Evolutionary conservation across 1,140 invertebrate species (phyloP), one percentile per base, ranked within the genome.

Genomic region (Mesaphorura yosii): DNA sequence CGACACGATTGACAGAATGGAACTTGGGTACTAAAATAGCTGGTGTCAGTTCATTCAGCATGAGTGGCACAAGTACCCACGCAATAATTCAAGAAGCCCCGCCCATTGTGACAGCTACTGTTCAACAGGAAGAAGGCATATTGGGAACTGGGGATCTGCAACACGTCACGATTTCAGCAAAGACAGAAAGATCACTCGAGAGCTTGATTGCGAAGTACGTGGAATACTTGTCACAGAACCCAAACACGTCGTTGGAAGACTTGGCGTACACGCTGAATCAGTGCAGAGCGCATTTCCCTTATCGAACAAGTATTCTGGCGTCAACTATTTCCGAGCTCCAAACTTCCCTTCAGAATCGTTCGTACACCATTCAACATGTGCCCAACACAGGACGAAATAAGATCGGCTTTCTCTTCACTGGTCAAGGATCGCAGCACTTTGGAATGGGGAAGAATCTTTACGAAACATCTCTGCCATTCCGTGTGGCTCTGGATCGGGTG

Each of bases 371-470:
- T 34, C 10, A 10, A 10, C 10, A 34, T 34, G 31, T n/a, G n/a
- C 10, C 10, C 10, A n/a, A 10, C 10, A n/a, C 10, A n/a, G n/a
- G n/a, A 34, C 31, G 20, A 27, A 39, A 14, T 12, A 48, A 39
- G 27, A 23, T 59, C 23, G 48, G 46, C 5, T 55, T 59, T 38
- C 26, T 59, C 14, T 59, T 59, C 23, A 59, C 57, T 25, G 57
- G 57, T 26, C 57, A 59, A 55, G 57, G 57, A 3, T 55, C 52
- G 15, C 57, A 59, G 27, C 55, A 59, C 19, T 20, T 38, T 20
- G 51, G 39, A 3, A 59, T 59, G 57, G 57, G 17, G 27, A 15
- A 34, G 15, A n/a, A 19, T 12, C 45, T 59, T 2, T 59, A 59
- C 22, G 14, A 37, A 5, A 27, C 23, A 4, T 39, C 19, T 6